Evolutionary conservation across 2,113 vertebrate species (phyloP), one percentile per base, ranked within the genome.

Genomic region (Bombycilla garrulus): DNA sequence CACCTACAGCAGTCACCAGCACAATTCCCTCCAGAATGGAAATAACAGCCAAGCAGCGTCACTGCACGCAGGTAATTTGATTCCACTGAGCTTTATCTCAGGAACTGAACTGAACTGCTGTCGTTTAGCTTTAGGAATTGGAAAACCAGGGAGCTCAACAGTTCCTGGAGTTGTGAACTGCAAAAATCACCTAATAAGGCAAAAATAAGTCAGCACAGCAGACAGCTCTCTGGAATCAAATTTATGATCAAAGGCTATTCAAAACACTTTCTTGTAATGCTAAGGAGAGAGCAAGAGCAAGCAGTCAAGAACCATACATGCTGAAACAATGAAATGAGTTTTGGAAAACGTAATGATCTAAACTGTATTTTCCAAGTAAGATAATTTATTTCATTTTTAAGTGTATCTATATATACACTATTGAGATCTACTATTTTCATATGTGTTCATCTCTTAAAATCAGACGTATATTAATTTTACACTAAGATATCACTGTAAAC

Each of bases 121-220:
- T 50, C 5, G 3, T 84, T 80, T 38, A 69, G 72, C 70, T 82
- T 86, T n/a, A 89, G 74, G 66, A 93, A 74, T 36, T 92, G 86
- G 79, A 93, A 96, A 95, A 93, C 6, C 72, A 91, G 64, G n/a
- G 88, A 95, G 94, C 90, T 92, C 73, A 66, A 92, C 45, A 91
- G 86, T 88, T 96, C 92, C 89, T 87, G 86, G 45, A 92, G 81
- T 77, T 91, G 77, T 53, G 93, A 96, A 95, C 91, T 86, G 89
- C 81, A 92, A 96, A 97, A 93, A 96, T 92, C 89, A 92, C 94
- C 96, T 95, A 97, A 96, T 96, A 96, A 96, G 96, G 95, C 86
- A 96, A 96, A 97, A 97, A 95, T 92, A 95, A 96, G 95, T 94
- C 95, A 93, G 94, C 84, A 65, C 15, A 94, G 95, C 91, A 97